phyloP scores from a whole-genome alignment of 2,888 invertebrate genomes.

The Oxyteleia sp. region DNA sequence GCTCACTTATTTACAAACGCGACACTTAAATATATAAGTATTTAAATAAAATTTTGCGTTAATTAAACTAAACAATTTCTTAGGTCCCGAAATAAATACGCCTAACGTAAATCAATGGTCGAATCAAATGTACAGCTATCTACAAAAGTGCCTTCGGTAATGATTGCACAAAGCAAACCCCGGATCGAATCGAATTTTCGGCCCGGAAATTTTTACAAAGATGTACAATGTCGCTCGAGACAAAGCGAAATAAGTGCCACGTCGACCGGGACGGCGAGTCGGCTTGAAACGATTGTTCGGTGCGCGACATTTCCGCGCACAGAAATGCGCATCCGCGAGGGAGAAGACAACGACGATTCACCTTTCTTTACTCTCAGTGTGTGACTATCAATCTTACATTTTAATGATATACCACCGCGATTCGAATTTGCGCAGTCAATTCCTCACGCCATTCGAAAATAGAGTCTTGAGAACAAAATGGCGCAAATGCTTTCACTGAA shows the following conservation, averaged over 20 bases:
- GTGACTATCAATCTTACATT: slow-evolving; percentile 72
- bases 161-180: slow-evolving; percentile 65
- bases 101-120: slow-evolving; percentile 46
- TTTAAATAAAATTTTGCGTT: slow-evolving; percentile 42
- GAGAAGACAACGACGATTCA: slow-evolving; percentile 67
- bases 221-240: not conserved
- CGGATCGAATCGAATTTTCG: slow-evolving; percentile 37
- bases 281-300: slow-evolving; percentile 63
- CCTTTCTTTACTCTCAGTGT: slow-evolving; percentile 49
- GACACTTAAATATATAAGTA: slow-evolving; percentile 67
- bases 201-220: not conserved
- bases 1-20: slow-evolving; percentile 64
- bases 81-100: slow-evolving; percentile 42
- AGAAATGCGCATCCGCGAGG: slow-evolving; percentile 60
- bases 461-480: too few relatives aligned
- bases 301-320: slow-evolving; percentile 56
- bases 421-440: slow-evolving; percentile 63
- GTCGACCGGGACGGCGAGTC: slow-evolving; percentile 28
- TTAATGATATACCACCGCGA: slow-evolving; percentile 75
- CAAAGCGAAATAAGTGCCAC: not conserved
- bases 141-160: slow-evolving; percentile 63
- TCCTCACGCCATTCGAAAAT: slow-evolving; percentile 63
- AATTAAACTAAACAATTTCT: slow-evolving; percentile 26
- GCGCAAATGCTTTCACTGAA: too few relatives aligned
- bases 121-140: slow-evolving; percentile 69